phyloP scores from a whole-genome alignment of 2,888 invertebrate species.

The Hyalella azteca region DNA sequence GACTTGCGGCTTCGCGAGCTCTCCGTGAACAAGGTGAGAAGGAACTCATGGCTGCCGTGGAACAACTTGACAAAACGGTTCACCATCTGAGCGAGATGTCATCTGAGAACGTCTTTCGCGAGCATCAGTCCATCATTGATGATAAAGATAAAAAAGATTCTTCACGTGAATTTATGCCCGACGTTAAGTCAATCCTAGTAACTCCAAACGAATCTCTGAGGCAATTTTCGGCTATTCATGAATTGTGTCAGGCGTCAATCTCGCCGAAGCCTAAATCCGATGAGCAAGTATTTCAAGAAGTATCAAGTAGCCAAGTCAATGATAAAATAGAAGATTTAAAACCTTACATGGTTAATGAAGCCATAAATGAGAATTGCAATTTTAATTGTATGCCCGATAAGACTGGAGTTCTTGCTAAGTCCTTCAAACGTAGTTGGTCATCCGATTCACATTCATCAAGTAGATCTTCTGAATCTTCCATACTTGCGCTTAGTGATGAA shows the following conservation, averaged over 20 bases:
- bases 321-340: neutral
- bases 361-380: slow-evolving; percentile 27
- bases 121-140: too few species aligned
- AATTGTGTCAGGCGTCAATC: slow-evolving; percentile 8
- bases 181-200: neutral
- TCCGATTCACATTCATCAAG: slow-evolving; percentile 1
- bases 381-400: too few species aligned
- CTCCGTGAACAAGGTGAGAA: slow-evolving; percentile 1
- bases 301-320: neutral
- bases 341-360: neutral
- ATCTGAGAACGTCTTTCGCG: neutral
- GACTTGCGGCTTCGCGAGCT: neutral
- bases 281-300: neutral
- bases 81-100: slow-evolving; percentile 11
- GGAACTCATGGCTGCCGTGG: slow-evolving; percentile 15
- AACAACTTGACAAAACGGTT: slow-evolving; percentile 29
- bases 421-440: neutral
- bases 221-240: slow-evolving; percentile 1
- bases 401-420: too few species aligned
- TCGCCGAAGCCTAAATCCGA: neutral
- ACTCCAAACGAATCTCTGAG: neutral
- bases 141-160: too few species aligned
- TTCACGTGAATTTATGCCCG: too few species aligned
- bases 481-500: neutral
- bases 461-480: neutral